These are phyloP conservation scores for Fulica atra DNA, from an alignment of 2,113 vertebrate genomes.

Conservation along the genomic window DNA sequence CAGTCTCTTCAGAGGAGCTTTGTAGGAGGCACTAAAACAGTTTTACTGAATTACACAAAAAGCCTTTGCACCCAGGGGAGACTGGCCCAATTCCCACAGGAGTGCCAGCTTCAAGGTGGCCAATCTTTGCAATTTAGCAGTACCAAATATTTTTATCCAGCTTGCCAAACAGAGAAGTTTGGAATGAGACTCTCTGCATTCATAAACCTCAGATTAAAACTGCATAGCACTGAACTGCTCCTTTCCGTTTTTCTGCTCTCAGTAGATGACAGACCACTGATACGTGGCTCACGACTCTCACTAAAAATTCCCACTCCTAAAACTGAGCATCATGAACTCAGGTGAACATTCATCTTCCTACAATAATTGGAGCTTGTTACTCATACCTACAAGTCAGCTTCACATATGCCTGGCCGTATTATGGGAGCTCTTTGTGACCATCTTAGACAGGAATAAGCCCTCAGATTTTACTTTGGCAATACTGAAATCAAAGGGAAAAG, in stretches of 20 bases:
- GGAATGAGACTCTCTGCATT: background rate
- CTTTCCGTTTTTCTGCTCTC: background rate
- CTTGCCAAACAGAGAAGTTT: background rate
- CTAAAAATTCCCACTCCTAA: background rate
- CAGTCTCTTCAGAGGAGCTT: background rate
- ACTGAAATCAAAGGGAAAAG: background rate
- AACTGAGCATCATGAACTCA: background rate
- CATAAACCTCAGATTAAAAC: background rate
- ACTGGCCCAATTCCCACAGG: background rate
- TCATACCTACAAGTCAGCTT: background rate
- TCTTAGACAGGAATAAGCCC: background rate
- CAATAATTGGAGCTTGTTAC: background rate
- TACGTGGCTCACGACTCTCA: background rate
- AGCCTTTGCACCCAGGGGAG: background rate
- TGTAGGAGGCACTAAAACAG: background rate
- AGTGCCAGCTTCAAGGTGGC: background rate
- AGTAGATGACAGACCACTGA: background rate
- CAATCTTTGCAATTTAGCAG: background rate
- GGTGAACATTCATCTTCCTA: background rate
- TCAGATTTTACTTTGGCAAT: constrained; percentile 17
- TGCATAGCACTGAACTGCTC: background rate
- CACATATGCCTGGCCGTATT: background rate
- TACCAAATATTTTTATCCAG: background rate
- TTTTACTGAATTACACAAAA: background rate
- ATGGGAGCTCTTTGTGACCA: background rate